Percentiles rank a stretch among this genome's conserved stretches.
Evolutionary conservation across 92 coral and sea anemone genomes (phyloP).

Genomic region (Zoanthus sansibaricus): DNA sequence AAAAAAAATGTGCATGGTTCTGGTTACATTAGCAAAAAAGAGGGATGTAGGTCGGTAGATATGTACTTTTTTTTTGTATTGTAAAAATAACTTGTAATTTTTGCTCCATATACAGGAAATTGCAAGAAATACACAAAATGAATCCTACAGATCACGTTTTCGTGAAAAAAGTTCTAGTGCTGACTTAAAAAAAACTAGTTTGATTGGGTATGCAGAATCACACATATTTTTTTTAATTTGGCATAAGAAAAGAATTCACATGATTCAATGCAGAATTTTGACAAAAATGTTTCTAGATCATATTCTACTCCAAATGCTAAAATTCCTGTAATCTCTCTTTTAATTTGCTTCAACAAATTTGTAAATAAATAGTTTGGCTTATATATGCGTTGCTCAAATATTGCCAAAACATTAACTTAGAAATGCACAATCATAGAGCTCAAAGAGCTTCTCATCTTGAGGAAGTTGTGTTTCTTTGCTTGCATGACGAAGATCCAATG

Average conservation of each 20-base stretch:
- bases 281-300: not conserved
- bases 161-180: not conserved
- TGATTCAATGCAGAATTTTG: not conserved
- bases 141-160: conserved; percentile 4
- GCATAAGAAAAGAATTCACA: not conserved
- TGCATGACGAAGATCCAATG: conserved; percentile 52
- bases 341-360: not conserved
- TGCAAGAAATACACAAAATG: conserved; percentile 14
- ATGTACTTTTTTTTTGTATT: not conserved
- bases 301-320: conserved; percentile 7
- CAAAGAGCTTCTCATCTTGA: conserved; percentile 52
- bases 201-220: not conserved
- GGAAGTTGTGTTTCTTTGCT: conserved; percentile 56
- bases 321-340: not conserved
- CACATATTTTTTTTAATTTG: not conserved
- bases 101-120: not conserved
- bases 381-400: conserved; percentile 21
- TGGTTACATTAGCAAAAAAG: not conserved
- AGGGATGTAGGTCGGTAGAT: not conserved
- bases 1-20: no score
- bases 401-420: conserved; percentile 65
- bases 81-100: not conserved
- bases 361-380: conserved; percentile 8
- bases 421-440: conserved; percentile 67
- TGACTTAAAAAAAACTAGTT: not conserved